Evolutionary conservation across 2,888 invertebrate genomes (phyloP).

Genomic region (Caenorhabditis sp.): DNA sequence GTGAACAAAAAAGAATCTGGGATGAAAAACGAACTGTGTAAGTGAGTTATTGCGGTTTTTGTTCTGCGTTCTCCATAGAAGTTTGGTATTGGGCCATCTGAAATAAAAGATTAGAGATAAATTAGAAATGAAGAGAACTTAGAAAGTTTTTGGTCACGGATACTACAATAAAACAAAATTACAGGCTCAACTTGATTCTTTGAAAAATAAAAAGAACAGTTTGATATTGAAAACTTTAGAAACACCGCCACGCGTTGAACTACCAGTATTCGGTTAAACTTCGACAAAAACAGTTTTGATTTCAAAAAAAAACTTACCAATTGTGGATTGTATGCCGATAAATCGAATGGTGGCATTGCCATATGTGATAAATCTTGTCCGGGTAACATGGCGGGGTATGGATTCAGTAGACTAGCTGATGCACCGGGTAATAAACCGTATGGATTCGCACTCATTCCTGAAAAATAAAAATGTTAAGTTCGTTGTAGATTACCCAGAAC

Average conservation of each 20-base stretch:
- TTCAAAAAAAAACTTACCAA: slow-evolving; percentile 36
- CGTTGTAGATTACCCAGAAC: slow-evolving; percentile 17
- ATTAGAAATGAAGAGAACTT: too few relatives aligned
- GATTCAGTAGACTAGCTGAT: slow-evolving; percentile 46
- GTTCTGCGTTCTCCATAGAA: slow-evolving; percentile 42
- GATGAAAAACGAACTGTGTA: not conserved
- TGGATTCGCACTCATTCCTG: slow-evolving; percentile 37
- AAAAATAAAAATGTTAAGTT: too few relatives aligned
- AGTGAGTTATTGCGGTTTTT: slow-evolving; percentile 13
- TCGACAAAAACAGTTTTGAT: not conserved
- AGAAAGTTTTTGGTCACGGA: too few relatives aligned
- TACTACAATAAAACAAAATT: too few relatives aligned
- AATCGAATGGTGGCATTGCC: slow-evolving; percentile 53
- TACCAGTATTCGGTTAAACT: too few relatives aligned
- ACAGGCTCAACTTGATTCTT: not conserved
- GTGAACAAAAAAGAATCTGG: not conserved
- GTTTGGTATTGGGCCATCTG: slow-evolving; percentile 50
- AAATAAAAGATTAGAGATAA: not conserved
- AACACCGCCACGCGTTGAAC: too few relatives aligned
- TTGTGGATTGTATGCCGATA: slow-evolving; percentile 57
- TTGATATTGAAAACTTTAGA: too few relatives aligned
- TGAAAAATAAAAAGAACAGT: too few relatives aligned
- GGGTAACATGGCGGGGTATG: slow-evolving; percentile 53
- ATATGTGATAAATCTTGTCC: slow-evolving; percentile 52
- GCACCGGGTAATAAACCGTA: slow-evolving; percentile 47